phyloP scores from a whole-genome alignment of 2,797 vertebrate genomes.

The Pangasius sanitwongsei region DNA sequence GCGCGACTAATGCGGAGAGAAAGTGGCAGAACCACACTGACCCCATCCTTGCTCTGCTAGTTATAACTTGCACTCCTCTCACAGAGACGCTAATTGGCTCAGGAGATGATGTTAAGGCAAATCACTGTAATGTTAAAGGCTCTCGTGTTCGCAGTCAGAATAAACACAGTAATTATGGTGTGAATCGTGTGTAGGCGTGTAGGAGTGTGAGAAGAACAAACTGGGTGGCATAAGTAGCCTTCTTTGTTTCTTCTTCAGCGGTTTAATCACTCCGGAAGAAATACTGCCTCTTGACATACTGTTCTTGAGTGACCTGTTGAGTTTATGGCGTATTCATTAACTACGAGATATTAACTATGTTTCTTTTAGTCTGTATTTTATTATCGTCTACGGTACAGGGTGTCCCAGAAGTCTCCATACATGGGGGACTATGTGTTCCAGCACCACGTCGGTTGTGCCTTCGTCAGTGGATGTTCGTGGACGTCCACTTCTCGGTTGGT shows the following conservation, averaged over 20 bases:
- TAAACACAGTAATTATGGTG: constrained; percentile 27
- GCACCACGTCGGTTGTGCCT: no score
- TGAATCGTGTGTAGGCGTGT: not conserved
- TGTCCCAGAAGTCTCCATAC: no score
- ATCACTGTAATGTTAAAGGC: constrained; percentile 39
- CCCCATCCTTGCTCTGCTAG: not conserved
- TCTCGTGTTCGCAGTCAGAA: constrained; percentile 16
- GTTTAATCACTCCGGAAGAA: not conserved
- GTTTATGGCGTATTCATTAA: constrained; percentile 7
- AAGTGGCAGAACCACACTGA: not conserved
- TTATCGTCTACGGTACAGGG: not conserved
- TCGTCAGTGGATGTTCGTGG: no score
- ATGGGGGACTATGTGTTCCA: no score
- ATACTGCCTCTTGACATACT: not conserved
- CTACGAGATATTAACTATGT: not conserved
- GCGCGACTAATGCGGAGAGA: not conserved
- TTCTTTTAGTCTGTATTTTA: not conserved
- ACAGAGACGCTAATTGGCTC: constrained; percentile 22
- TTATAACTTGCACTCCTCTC: not conserved
- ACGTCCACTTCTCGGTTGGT: no score
- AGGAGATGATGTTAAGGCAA: not conserved
- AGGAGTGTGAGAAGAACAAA: constrained; percentile 9
- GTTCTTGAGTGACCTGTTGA: constrained; percentile 16
- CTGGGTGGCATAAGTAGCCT: not conserved
- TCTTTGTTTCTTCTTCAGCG: constrained; percentile 14